Base-by-base conservation (phyloP, 2,888 invertebrate species). In the Drosophila putrida region DNA sequence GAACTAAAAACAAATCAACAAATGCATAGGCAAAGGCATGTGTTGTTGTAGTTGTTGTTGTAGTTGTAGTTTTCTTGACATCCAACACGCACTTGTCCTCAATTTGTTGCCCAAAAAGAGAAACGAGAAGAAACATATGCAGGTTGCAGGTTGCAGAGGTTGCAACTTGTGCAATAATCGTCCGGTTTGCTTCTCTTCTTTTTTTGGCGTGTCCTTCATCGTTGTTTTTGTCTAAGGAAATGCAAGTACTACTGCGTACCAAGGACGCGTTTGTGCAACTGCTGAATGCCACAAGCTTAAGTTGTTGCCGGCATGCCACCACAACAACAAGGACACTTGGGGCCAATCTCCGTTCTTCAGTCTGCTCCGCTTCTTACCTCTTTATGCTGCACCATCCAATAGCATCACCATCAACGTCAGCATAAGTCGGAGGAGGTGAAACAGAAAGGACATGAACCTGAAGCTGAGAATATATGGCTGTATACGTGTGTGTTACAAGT, bases 271-370 rank as follows among this genome's bases (percentile, higher is more conserved):
- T 53, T 50, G 55, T 67, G 57, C 57, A 53, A 55, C 61, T 20
- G 20, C 20, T 20, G 20, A 3, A 63, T 73, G 60, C 47, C 47
- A 63, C 47, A 72, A 72, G 63, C 68, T 69, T 64, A 67, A 78
- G 63, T 76, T 63, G 75, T 76, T 78, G 74, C 69, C 80, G 80
- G 68, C 63, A 28, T 10, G 33, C 9, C 20, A 77, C 60, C 75
- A 55, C 74, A 73, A 61, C 79, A 82, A 84, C 85, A 82, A 82
- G 82, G 85, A 79, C 84, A 83, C 71, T 80, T 58, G 59, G 60
- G 50, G 53, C n/a, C 60, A 62, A 63, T 60, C 70, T 53, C 47
- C 38, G 28, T 8, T 27, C 49, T 41, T 28, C 28, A 31, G 31
- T 31, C 31, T 31, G 31, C 31, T 31, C 31, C 31, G 3, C 31